Evolutionary conservation across 2,797 vertebrate species (phyloP).

Genomic region (Eutrigla gurnardus): DNA sequence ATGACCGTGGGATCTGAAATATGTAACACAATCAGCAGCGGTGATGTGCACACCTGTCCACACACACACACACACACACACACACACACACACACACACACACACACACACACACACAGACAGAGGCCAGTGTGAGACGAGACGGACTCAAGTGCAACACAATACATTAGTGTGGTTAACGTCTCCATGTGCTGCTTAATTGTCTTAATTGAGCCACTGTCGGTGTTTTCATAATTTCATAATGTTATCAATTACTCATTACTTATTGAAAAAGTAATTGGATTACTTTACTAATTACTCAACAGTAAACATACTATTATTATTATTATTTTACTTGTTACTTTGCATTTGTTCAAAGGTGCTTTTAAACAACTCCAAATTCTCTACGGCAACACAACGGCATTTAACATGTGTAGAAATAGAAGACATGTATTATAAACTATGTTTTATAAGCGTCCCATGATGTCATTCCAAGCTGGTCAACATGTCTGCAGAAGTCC

Average conservation of each 20-base stretch:
- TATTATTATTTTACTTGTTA: neutral
- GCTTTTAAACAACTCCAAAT: neutral
- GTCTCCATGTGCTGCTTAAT: neutral
- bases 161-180: neutral
- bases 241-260: neutral
- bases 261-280: too few relatives aligned
- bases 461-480: neutral
- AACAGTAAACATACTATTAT: neutral
- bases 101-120: neutral
- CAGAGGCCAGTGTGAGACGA: conserved; percentile 3
- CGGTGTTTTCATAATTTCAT: too few relatives aligned
- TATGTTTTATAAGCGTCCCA: neutral
- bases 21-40: conserved; percentile 62
- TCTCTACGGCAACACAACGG: neutral
- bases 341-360: neutral
- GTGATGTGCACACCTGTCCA: conserved; percentile 35
- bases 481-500: neutral
- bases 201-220: conserved; percentile 6
- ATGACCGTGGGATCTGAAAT: conserved; percentile 71
- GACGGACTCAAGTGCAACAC: neutral
- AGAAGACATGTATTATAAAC: neutral
- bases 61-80: conserved; percentile 17
- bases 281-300: neutral
- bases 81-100: neutral
- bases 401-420: neutral